Evolutionary conservation across 2,888 invertebrate genomes (phyloP).

Genomic region (Cosmia trapezina): DNA sequence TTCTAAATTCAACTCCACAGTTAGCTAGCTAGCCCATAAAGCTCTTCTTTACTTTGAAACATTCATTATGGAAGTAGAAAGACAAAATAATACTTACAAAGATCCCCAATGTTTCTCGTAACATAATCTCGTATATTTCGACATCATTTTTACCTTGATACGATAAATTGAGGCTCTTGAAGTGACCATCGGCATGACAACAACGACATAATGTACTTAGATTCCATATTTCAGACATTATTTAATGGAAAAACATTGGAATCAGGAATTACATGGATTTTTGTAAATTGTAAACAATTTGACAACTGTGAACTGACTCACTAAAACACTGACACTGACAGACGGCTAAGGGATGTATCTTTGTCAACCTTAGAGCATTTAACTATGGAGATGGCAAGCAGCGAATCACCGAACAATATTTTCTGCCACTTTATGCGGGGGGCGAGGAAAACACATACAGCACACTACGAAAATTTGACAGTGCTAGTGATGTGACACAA

Average conservation of each 20-base stretch:
- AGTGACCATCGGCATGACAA: constrained; percentile 79
- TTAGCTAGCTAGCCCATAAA: no score
- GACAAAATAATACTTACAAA: constrained; percentile 71
- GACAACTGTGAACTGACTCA: no score
- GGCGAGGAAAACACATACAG: no score
- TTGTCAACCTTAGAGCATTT: no score
- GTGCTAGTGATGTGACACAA: no score
- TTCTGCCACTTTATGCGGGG: no score
- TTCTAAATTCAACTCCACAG: no score
- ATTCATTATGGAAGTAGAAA: background rate
- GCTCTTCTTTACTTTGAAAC: background rate
- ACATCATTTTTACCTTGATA: constrained; percentile 67
- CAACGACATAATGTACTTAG: constrained; percentile 80
- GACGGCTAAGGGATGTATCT: background rate
- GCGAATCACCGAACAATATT: no score
- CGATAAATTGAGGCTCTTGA: constrained; percentile 71
- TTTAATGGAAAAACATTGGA: background rate
- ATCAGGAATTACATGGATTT: background rate
- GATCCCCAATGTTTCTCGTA: constrained; percentile 77
- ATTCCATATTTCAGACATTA: constrained; percentile 73
- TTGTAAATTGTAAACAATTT: constrained; percentile 15
- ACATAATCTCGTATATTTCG: constrained; percentile 75
- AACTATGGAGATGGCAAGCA: no score
- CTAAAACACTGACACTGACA: constrained; percentile 2
- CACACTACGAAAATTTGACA: no score